Conservation (phyloP, 2,888 invertebrate species). For the Marronus borbonicus region DNA sequence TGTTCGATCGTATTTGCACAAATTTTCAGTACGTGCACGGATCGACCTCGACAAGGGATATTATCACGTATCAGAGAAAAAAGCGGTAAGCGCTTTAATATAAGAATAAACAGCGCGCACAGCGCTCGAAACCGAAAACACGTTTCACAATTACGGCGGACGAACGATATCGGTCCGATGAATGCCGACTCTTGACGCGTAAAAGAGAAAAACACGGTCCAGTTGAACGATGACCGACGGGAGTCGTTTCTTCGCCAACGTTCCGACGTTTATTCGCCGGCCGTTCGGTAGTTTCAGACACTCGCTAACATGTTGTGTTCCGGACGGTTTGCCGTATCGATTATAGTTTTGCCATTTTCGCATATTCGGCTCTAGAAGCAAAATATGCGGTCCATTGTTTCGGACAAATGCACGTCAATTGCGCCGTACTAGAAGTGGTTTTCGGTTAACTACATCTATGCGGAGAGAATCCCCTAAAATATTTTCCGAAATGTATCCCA, state of each 20-base stretch:
- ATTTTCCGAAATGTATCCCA: no score
- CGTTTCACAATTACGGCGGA: slow-evolving; percentile 40
- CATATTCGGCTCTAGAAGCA: background rate
- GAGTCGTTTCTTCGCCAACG: slow-evolving; percentile 26
- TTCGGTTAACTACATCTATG: no score
- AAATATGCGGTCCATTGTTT: no score
- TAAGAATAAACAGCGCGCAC: slow-evolving; percentile 30
- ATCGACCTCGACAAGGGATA: background rate
- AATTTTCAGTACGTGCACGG: slow-evolving; percentile 8
- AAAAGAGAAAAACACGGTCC: slow-evolving; percentile 32
- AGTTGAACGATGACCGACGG: slow-evolving; percentile 31
- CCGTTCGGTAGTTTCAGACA: slow-evolving; percentile 36
- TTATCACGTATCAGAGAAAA: slow-evolving; percentile 13
- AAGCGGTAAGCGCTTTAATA: slow-evolving; percentile 20
- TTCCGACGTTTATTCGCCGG: slow-evolving; percentile 36
- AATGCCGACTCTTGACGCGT: slow-evolving; percentile 3
- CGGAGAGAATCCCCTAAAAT: no score
- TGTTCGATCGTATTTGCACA: slow-evolving; percentile 22
- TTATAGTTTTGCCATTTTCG: slow-evolving; percentile 22
- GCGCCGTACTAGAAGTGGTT: no score
- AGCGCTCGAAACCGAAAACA: slow-evolving; percentile 30
- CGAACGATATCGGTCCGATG: slow-evolving; percentile 27
- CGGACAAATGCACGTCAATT: no score
- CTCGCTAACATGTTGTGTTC: slow-evolving; percentile 48
- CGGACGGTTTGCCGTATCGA: slow-evolving; percentile 37